Conservation (phyloP, 2,888 invertebrate genomes). For the Agapostemon virescens region DNA sequence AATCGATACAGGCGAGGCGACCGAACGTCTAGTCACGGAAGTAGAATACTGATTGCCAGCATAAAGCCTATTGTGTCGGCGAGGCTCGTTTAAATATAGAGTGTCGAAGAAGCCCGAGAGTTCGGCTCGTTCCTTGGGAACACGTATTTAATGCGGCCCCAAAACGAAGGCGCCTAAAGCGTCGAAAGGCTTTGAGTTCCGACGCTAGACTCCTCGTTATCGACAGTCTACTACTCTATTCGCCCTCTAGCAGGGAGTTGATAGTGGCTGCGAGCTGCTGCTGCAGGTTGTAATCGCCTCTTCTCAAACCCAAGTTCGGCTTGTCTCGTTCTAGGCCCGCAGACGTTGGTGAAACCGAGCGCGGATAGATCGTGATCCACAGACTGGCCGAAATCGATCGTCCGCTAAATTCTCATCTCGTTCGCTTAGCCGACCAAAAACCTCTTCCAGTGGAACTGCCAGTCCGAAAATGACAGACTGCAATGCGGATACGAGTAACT, state of each 20-base stretch:
- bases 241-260: background rate
- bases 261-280: conserved; percentile 1
- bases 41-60: conserved; percentile 69
- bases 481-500: background rate
- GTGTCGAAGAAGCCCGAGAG: conserved; percentile 25
- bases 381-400: background rate
- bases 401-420: background rate
- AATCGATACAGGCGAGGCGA: conserved; percentile 67
- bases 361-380: conserved; percentile 4
- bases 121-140: conserved; percentile 8
- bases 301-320: conserved; percentile 27
- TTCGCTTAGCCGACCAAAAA: background rate
- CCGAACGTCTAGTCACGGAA: conserved; percentile 68
- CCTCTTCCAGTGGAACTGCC: background rate
- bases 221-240: conserved; percentile 24
- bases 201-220: conserved; percentile 32
- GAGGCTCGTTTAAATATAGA: conserved; percentile 69
- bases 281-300: conserved; percentile 23
- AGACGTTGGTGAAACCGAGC: background rate
- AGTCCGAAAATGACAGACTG: background rate
- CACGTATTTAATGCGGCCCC: conserved; percentile 18
- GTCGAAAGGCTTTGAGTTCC: conserved; percentile 39
- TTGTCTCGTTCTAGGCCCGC: background rate
- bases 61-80: conserved; percentile 68
- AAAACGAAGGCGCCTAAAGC: conserved; percentile 31